A percentile compares a stretch with the other conserved stretches of the same genome.
Conservation (phyloP, 2,113 vertebrate genomes). For the Holacanthus passer region DNA sequence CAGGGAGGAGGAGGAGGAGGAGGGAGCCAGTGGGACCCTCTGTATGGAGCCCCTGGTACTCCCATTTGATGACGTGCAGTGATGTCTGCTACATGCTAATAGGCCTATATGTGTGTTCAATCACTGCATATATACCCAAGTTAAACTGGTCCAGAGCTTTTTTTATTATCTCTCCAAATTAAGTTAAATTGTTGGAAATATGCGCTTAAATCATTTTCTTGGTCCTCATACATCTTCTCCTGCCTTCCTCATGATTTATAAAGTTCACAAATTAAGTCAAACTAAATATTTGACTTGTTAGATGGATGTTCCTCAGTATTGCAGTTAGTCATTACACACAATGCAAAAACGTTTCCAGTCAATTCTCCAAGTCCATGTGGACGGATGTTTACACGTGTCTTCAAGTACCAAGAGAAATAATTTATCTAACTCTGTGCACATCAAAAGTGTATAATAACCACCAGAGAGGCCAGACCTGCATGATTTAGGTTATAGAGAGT, state of each 20-base stretch:
- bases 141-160: too few relatives aligned
- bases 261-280: background rate
- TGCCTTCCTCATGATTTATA: background rate
- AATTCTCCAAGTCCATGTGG: background rate
- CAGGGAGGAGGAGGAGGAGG: conserved; percentile 42
- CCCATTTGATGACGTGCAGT: conserved; percentile 62
- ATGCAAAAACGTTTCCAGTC: background rate
- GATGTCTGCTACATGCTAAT: conserved; percentile 29
- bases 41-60: conserved; percentile 46
- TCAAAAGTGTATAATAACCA: background rate
- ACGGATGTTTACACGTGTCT: conserved; percentile 42
- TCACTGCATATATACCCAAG: background rate
- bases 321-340: conserved; percentile 13
- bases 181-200: background rate
- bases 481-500: conserved; percentile 3
- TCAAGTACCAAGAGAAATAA: conserved; percentile 33
- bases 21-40: conserved; percentile 42
- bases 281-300: background rate
- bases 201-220: background rate
- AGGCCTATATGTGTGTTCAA: conserved; percentile 2
- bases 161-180: background rate
- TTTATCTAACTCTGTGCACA: conserved; percentile 13
- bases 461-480: background rate
- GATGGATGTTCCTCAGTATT: background rate
- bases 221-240: too few relatives aligned